phyloP scores from a whole-genome alignment of 2,888 invertebrate genomes.

The Cenopis cana region DNA sequence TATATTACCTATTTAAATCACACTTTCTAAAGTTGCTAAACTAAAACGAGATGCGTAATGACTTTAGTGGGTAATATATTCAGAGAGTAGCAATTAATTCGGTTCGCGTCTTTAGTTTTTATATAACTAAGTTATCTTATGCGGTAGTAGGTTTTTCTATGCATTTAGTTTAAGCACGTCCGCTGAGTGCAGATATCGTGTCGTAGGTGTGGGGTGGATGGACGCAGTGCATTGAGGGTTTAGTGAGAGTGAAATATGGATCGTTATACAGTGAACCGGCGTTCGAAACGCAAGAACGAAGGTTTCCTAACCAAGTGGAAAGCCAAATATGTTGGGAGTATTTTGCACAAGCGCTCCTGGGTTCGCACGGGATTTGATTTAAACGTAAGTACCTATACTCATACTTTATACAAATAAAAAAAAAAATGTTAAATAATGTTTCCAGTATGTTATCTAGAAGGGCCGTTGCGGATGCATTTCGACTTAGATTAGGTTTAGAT shows the following conservation, averaged over 20 bases:
- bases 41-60: slow-evolving; percentile 42
- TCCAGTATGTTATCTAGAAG: too few species aligned
- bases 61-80: slow-evolving; percentile 56
- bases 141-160: slow-evolving; percentile 62
- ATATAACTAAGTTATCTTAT: slow-evolving; percentile 69
- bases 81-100: slow-evolving; percentile 69
- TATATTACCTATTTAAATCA: slow-evolving; percentile 48
- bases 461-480: too few species aligned
- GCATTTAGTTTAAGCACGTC: slow-evolving; percentile 70
- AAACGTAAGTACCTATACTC: slow-evolving; percentile 67
- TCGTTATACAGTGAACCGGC: slow-evolving; percentile 72
- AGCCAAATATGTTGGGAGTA: slow-evolving; percentile 67
- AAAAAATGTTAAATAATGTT: not conserved
- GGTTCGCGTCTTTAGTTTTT: slow-evolving; percentile 72
- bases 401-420: not conserved
- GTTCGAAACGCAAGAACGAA: slow-evolving; percentile 72
- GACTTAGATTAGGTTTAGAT: not conserved
- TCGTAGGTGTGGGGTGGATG: slow-evolving; percentile 53
- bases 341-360: slow-evolving; percentile 70
- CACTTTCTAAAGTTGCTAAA: slow-evolving; percentile 63
- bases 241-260: slow-evolving; percentile 67
- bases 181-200: slow-evolving; percentile 65
- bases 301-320: slow-evolving; percentile 74
- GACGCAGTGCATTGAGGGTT: slow-evolving; percentile 56
- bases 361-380: slow-evolving; percentile 75